Conservation (phyloP, 2,113 vertebrate genomes). For the Cranoglanis bouderius region DNA sequence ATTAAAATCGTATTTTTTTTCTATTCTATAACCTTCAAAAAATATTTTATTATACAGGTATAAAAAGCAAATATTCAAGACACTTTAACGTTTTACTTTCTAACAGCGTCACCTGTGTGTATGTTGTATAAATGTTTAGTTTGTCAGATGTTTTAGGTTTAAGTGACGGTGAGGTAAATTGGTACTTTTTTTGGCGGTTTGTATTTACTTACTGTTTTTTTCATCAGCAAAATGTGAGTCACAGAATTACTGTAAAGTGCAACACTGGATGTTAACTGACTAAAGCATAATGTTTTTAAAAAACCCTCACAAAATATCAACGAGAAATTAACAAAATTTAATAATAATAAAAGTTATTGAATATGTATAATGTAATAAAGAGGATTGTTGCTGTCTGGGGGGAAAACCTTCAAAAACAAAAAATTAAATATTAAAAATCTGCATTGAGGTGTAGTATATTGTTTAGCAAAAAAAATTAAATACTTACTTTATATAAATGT, state of each 20-base stretch:
- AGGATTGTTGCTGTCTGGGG: neutral
- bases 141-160: slow-evolving; percentile 21
- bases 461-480: neutral
- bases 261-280: slow-evolving; percentile 40
- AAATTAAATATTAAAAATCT: neutral
- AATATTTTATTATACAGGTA: neutral
- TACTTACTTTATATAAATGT: neutral
- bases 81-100: slow-evolving; percentile 13
- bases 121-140: neutral
- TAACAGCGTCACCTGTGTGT: neutral
- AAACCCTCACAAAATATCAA: neutral
- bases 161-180: neutral
- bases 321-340: neutral
- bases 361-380: neutral
- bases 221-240: neutral
- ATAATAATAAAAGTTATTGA: neutral
- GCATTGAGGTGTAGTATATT: neutral
- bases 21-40: slow-evolving; percentile 3
- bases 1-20: slow-evolving; percentile 12
- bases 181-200: neutral
- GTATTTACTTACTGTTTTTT: slow-evolving; percentile 10
- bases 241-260: slow-evolving; percentile 35
- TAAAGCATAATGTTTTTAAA: neutral
- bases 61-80: neutral
- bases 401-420: neutral